These are phyloP conservation scores for Wiebesia pumilae DNA, from an alignment of 1,140 invertebrate genomes.

Conservation along the genomic window DNA sequence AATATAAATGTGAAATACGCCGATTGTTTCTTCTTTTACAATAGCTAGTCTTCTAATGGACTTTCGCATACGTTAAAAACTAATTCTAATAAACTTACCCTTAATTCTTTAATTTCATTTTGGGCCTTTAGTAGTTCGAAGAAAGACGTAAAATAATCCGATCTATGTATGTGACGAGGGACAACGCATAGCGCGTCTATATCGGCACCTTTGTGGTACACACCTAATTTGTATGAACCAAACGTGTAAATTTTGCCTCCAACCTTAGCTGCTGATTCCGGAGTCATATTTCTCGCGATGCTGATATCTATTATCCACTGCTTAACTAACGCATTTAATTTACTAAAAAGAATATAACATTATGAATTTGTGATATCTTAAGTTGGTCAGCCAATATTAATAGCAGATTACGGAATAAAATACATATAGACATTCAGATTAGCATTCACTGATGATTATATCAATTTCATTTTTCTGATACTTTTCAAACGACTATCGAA, in stretches of 20 bases:
- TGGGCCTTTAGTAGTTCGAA: background rate
- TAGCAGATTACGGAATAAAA: background rate
- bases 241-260: constrained; percentile 11
- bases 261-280: background rate
- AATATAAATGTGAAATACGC: no score
- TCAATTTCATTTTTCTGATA: no score
- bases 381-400: background rate
- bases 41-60: no score
- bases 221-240: constrained; percentile 31
- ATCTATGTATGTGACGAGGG: background rate
- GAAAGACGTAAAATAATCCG: constrained; percentile 29
- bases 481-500: no score
- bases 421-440: no score
- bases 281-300: background rate
- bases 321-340: constrained; percentile 27
- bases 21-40: no score
- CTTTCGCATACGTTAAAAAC: background rate
- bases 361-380: background rate
- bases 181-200: constrained; percentile 18
- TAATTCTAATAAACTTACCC: constrained; percentile 3
- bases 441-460: no score
- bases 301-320: constrained; percentile 5
- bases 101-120: constrained; percentile 25
- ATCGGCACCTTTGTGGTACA: background rate
- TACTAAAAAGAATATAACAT: constrained; percentile 1